phyloP scores from a whole-genome alignment of 2,113 vertebrate genomes.

The Dissostichus mawsoni region DNA sequence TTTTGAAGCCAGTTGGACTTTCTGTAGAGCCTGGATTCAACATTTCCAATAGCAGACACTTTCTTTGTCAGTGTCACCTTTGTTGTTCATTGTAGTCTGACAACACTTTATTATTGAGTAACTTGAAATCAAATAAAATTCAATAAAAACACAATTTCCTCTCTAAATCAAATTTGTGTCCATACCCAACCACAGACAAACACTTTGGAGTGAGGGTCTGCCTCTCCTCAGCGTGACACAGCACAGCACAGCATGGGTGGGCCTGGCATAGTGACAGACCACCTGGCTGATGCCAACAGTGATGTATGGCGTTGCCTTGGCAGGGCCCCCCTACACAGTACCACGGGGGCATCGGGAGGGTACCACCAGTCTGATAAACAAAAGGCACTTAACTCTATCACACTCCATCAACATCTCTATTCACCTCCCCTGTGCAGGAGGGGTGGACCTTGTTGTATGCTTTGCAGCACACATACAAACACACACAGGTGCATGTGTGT shows the following conservation, averaged over 20 bases:
- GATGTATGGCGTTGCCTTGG: slow-evolving; percentile 54
- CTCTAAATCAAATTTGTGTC: not conserved
- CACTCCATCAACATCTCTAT: slow-evolving; percentile 44
- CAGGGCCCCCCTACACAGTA: slow-evolving; percentile 26
- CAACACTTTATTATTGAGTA: not conserved
- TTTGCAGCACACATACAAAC: slow-evolving; percentile 37
- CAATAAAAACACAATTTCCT: not conserved
- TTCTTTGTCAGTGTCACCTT: not conserved
- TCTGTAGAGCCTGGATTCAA: not conserved
- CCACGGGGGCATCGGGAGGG: slow-evolving; percentile 30
- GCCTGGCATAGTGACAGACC: slow-evolving; percentile 43
- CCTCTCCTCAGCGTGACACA: slow-evolving; percentile 4
- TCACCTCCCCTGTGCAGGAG: slow-evolving; percentile 24
- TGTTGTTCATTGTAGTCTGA: not conserved
- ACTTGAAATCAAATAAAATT: not conserved
- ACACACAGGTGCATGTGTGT: slow-evolving; percentile 31
- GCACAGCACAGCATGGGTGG: slow-evolving; percentile 5
- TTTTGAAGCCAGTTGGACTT: not conserved
- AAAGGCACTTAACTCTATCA: slow-evolving; percentile 53
- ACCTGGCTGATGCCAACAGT: slow-evolving; percentile 62
- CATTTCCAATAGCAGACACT: not conserved
- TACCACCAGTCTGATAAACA: slow-evolving; percentile 27
- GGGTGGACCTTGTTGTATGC: slow-evolving; percentile 11
- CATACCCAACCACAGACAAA: not conserved
- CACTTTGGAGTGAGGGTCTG: not conserved